Base-by-base conservation (phyloP, 2,113 vertebrate genomes). In the Aptenodytes patagonicus region DNA sequence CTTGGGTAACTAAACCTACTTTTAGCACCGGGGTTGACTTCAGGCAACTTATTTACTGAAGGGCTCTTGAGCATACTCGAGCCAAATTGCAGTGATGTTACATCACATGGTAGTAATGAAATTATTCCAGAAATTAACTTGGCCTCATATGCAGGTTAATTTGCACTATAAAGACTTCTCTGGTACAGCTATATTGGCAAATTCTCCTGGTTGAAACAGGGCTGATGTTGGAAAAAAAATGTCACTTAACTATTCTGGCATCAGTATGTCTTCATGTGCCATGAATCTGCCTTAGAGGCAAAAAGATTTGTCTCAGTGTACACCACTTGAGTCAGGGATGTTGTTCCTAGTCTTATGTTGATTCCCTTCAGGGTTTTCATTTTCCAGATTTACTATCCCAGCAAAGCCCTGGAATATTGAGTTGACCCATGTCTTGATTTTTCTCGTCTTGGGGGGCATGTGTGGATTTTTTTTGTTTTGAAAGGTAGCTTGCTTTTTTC, bases 91-190 rank as follows among this genome's bases (percentile, higher is more conserved):
- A 60, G 12, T 73, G 75, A 44, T 87, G 49, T 83, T 94, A 83
- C 87, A 90, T 84, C 93, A 92, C 69, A 58, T 0, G 0, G 26
- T 83, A 61, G 85, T 95, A 91, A 89, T 87, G 77, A 89, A 91
- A 91, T 95, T 91, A 94, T 80, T 93, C 73, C 91, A 93, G 78
- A 95, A 91, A 89, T 81, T 2, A 96, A 64, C 87, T 93, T 97
- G 84, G 77, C 51, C n/a, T 93, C 9, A 1, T 58, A 25, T 87
- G 61, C n/a, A 65, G 51, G 42, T 89, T 95, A 93, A 96, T 93
- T 87, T 83, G 61, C 90, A 75, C 90, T 94, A n/a, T 40, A 89
- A 94, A 92, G 90, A 24, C 71, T 82, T 90, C 62, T 73, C 20
- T 87, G 38, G n/a, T 89, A 61, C 65, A 76, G 20, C 58, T 86